Base-by-base conservation (phyloP, 2,888 invertebrate genomes). In the Himalopsyche tibetana region DNA sequence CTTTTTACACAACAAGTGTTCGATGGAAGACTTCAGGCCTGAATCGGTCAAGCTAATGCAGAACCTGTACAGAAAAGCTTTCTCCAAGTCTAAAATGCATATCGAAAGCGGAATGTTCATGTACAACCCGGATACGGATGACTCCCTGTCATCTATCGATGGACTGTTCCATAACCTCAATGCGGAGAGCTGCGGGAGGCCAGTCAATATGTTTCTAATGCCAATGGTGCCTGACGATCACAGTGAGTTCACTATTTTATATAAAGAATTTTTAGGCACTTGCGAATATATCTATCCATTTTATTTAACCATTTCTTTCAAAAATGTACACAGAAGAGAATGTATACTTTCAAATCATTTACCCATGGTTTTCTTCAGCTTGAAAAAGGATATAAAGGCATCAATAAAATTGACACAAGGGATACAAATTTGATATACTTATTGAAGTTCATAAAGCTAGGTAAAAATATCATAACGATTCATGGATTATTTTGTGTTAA, bases 1-100 rank as follows among this genome's bases (percentile, higher is more conserved):
- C 84, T 94, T 98, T 90, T 92, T 98, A 0, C 97, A 98, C 87
- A 98, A 98, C 90, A 95, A 95, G 89, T 96, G 96, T 28, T 94
- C 95, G 88, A 92, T 96, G 80, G 95, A 95, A 87, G 97, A 98
- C 91, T 97, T 95, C 89, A 94, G 95, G 55, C 94, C 95, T 0
- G 91, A 92, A 11, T 92, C 93, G 74, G 92, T 96, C 84, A 93
- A 92, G 89, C 92, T 91, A 80, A 94, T 96, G 93, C 96, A 96
- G 90, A 94, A 93, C 83, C 89, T 93, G 38, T 93, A 93, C 89
- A 93, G 91, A 94, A 94, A 89, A 69, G 87, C 84, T 28, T 96
- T 96, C 90, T 92, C 94, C 83, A 94, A 94, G 88, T 95, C 96
- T 0, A 94, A 95, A 89, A 91, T 96, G 55, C 94, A 95, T 89